Conservation (phyloP, 2,888 invertebrate species). For the Apamea monoglypha region DNA sequence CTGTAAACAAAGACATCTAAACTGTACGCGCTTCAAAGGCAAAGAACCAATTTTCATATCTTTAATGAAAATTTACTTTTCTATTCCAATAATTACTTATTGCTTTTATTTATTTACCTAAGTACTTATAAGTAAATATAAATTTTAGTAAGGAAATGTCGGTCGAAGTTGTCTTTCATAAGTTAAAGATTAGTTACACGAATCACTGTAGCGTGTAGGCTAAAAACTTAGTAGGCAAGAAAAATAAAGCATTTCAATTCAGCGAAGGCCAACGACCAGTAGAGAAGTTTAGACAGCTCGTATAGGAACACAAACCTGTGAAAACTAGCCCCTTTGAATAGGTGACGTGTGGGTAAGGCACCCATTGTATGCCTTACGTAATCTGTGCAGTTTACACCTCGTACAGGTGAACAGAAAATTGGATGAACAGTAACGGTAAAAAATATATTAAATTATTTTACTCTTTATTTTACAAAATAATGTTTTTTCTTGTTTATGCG, state of each 20-base stretch:
- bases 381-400: conserved; percentile 35
- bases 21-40: background rate
- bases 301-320: conserved; percentile 17
- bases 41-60: background rate
- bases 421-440: conserved; percentile 1
- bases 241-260: background rate
- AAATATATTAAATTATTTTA: background rate
- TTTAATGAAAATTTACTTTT: background rate
- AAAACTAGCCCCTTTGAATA: conserved; percentile 10
- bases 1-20: background rate
- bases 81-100: background rate
- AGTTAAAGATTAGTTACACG: too few species aligned
- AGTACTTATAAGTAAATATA: background rate
- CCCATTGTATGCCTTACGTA: conserved; percentile 48
- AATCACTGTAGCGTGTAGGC: background rate
- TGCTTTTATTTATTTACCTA: background rate
- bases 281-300: conserved; percentile 20
- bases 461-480: background rate
- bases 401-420: conserved; percentile 44
- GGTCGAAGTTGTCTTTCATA: background rate
- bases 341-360: background rate
- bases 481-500: background rate
- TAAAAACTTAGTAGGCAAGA: background rate
- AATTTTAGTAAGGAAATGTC: background rate
- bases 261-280: conserved; percentile 5